Conservation (phyloP, 2,113 vertebrate genomes). For the Lethenteron reissneri region DNA sequence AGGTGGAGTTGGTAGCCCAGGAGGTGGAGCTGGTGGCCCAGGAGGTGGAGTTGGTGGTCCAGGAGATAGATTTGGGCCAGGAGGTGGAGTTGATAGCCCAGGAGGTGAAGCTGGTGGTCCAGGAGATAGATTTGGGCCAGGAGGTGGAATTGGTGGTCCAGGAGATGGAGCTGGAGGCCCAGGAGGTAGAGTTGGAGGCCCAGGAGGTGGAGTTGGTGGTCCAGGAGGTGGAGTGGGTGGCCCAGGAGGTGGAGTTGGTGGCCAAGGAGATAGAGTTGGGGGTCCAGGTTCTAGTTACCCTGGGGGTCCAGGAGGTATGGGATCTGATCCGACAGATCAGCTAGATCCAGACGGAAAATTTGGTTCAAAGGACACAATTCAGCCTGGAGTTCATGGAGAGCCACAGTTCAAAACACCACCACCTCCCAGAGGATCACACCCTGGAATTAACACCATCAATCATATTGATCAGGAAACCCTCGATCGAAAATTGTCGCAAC, state of each 20-base stretch:
- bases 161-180: too few relatives aligned
- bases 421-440: background rate
- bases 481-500: constrained; percentile 1
- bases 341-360: too few relatives aligned
- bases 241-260: background rate
- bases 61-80: too few relatives aligned
- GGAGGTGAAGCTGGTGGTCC: too few relatives aligned
- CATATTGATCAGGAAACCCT: constrained; percentile 1
- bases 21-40: too few relatives aligned
- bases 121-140: too few relatives aligned
- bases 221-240: background rate
- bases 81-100: too few relatives aligned
- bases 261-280: background rate
- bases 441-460: background rate
- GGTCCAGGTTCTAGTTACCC: background rate
- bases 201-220: background rate
- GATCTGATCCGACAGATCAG: too few relatives aligned
- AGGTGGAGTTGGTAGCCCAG: too few relatives aligned
- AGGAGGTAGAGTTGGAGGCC: background rate
- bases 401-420: background rate
- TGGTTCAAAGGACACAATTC: background rate
- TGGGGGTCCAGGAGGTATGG: too few relatives aligned
- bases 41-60: too few relatives aligned
- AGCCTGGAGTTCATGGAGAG: background rate
- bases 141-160: too few relatives aligned